Evolutionary conservation across 2,113 vertebrate species (phyloP), one percentile per base, ranked within the genome.

Genomic region (Grallaria varia): DNA sequence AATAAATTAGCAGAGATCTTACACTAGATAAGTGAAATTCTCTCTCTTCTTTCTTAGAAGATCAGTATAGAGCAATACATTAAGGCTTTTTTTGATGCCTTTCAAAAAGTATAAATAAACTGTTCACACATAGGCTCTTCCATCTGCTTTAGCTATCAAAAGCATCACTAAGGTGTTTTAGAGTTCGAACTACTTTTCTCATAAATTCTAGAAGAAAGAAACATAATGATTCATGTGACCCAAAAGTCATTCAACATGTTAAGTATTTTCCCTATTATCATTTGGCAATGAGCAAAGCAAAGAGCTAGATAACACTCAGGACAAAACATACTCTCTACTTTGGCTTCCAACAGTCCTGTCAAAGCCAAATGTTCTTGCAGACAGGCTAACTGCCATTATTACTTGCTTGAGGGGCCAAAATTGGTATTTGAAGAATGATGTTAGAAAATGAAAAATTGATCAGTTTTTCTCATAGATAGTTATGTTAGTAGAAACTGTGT

Each of bases 361-460:
- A 75, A 63, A 79, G 89, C 89, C 89, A 94, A 92, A 37, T 56
- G 24, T 75, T 33, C 47, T 83, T 47, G 40, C 67, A 92, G 72
- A 56, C 56, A 75, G 35, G 20, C 19, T 67, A 76, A 74, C 4
- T 24, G 58, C 67, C 87, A 33, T 75, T 95, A 62, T 39, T 71
- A 52, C 37, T 87, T 89, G 47, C 40, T 60, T 75, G 56, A 83
- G 62, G 42, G 79, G 85, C 85, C 77, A 84, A 83, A 89, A n/a
- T 33, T 37, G 56, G 42, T 75, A 45, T 74, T 89, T 79, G 62
- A 56, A 69, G 53, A 71, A 45, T 0, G 9, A 42, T 52, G 67
- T 83, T 75, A 71, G 67, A 75, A 94, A 87, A 91, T 21, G 44
- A 83, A 89, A 94, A 74, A 71, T 56, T 75, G 75, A 75, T 87